phyloP scores from a whole-genome alignment of 2,888 invertebrate genomes.

The Bembecia ichneumoniformis region DNA sequence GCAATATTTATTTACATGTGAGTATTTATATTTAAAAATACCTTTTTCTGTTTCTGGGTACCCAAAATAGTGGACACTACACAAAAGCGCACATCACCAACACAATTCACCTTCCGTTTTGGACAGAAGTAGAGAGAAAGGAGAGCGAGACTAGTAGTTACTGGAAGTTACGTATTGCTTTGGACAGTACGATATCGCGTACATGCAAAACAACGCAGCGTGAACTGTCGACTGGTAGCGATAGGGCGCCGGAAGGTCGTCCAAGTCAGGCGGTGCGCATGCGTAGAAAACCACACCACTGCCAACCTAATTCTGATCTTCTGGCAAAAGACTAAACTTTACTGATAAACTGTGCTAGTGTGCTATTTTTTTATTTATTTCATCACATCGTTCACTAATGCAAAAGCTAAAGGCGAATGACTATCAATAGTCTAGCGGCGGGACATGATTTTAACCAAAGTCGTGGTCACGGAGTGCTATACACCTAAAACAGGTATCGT shows the following conservation, averaged over 20 bases:
- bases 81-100: constrained; percentile 27
- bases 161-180: constrained; percentile 2
- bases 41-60: constrained; percentile 12
- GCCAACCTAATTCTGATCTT: constrained; percentile 34
- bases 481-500: too few relatives aligned
- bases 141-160: too few relatives aligned
- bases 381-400: too few relatives aligned
- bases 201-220: constrained; percentile 56
- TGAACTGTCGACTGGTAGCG: constrained; percentile 42
- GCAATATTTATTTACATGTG: too few relatives aligned
- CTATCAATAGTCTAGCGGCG: too few relatives aligned
- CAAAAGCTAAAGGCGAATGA: too few relatives aligned
- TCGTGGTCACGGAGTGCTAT: too few relatives aligned
- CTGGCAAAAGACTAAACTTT: constrained; percentile 15
- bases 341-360: too few relatives aligned
- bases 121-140: constrained; percentile 6
- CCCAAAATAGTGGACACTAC: constrained; percentile 15
- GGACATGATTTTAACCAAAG: too few relatives aligned
- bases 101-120: constrained; percentile 26
- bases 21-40: constrained; percentile 25
- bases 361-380: too few relatives aligned
- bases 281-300: constrained; percentile 32
- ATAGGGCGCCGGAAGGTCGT: constrained; percentile 64
- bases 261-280: constrained; percentile 40
- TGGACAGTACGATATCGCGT: too few relatives aligned